These are phyloP conservation scores for Drosophila punjabiensis DNA, from an alignment of 1,140 invertebrate genomes.

Conservation along the genomic window DNA sequence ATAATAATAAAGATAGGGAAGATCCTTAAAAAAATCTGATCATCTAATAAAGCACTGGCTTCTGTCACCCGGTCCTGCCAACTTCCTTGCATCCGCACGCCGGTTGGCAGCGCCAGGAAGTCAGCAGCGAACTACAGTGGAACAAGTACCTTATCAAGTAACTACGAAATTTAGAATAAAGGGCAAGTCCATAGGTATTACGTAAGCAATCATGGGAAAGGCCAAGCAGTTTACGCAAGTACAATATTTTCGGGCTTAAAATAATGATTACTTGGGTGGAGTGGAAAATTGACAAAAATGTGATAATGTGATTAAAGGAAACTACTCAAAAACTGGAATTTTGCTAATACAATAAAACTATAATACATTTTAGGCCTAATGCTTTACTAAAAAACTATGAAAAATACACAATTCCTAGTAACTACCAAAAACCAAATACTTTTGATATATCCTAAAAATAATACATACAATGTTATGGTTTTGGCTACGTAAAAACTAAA, in stretches of 20 bases:
- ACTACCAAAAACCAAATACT: not conserved
- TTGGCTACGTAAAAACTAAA: not conserved
- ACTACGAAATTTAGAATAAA: not conserved
- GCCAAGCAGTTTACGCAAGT: not conserved
- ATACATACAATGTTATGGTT: not conserved
- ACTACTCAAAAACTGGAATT: not conserved
- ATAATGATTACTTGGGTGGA: too few species aligned
- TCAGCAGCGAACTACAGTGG: not conserved
- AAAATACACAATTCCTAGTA: too few species aligned
- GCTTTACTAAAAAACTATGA: not conserved
- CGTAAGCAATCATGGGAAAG: not conserved
- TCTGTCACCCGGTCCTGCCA: constrained; percentile 11
- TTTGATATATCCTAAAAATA: too few species aligned
- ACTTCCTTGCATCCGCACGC: constrained; percentile 7
- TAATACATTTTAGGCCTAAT: not conserved
- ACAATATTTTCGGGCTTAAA: not conserved
- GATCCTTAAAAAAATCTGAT: too few species aligned
- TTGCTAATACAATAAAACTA: not conserved
- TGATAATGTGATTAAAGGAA: not conserved
- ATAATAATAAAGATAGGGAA: not conserved
- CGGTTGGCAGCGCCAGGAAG: constrained; percentile 18
- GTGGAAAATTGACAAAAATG: not conserved
- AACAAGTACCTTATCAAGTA: not conserved
- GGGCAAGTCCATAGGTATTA: not conserved
- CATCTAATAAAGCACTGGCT: constrained; percentile 2